Conservation (phyloP, 2,113 vertebrate species). For the Piprites chloris region DNA sequence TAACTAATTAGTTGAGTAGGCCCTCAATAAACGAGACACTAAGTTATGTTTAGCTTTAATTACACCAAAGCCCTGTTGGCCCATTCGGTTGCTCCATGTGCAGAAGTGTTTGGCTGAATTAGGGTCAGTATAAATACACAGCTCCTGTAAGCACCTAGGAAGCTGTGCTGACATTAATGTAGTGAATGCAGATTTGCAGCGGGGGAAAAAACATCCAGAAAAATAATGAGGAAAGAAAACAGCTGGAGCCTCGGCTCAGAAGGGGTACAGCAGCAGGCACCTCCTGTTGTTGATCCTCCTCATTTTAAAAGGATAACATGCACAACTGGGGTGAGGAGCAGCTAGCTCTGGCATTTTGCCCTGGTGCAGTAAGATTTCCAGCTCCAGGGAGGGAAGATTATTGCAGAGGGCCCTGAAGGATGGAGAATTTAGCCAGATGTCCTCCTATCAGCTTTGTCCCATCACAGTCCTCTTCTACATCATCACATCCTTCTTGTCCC, state of each 20-base stretch:
- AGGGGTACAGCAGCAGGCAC: background rate
- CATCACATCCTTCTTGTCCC: background rate
- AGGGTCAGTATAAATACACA: background rate
- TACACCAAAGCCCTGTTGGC: background rate
- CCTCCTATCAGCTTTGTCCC: background rate
- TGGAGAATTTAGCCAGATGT: background rate
- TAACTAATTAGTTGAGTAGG: constrained; percentile 38
- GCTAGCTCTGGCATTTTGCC: background rate
- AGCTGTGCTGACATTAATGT: background rate
- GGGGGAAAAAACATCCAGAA: background rate
- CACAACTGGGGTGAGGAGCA: background rate
- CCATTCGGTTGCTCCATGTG: background rate
- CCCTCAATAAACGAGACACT: background rate
- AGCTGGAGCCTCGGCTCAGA: background rate
- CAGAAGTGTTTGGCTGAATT: background rate
- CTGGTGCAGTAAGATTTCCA: background rate
- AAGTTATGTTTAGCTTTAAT: constrained; percentile 37
- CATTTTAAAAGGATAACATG: background rate
- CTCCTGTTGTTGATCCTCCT: background rate
- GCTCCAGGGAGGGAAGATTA: background rate
- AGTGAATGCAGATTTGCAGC: background rate
- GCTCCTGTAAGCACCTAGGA: background rate
- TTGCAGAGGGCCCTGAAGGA: background rate
- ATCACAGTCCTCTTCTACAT: background rate
- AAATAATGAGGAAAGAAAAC: background rate